Base-by-base conservation (phyloP, 2,888 invertebrate genomes). In the Diplazon laetatorius region DNA sequence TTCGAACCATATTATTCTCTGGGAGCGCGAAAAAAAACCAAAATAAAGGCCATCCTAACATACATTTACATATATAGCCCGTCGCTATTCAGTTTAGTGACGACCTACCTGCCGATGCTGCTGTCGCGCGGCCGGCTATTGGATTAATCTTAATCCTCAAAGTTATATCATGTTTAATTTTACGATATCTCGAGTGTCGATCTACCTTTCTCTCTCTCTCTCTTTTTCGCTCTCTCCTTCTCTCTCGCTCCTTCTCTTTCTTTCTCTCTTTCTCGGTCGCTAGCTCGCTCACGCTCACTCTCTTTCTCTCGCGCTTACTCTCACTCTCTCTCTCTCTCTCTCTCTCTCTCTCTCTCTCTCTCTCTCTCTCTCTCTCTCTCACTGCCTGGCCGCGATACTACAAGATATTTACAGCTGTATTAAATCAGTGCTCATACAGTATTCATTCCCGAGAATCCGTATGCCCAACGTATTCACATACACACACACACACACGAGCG, bases 71-170 rank as follows among this genome's bases (percentile, higher is more conserved):
- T 20, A 62, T 14, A 12, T 2, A n/a, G 25, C 18, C 10, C 37
- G 22, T 60, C 50, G 10, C 50, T 16, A 57, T 46, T 48, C 70
- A 60, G 74, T 66, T 66, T 78, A n/a, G n/a, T 35, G 68, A 42
- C 16, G 50, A n/a, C 55, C 70, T 74, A 78, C 65, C 74, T 66
- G 46, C 73, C 10, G 75, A 30, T 69, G 69, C 74, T 68, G 48
- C 20, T 39, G 59, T 2, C 12, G n/a, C 42, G 2, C 42, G 42
- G n/a, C 42, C 10, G n/a, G 20, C 37, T 50, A 22, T 37, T 66
- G 78, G 60, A 74, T 78, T 78, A 78, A 78, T 74, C 70, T 74
- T 74, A 74, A 78, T 78, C 74, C 78, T 78, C 78, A 71, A 78
- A 78, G 70, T 74, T 78, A 71, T 78, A 78, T 78, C 78, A 71